Base-by-base conservation (phyloP, 2,113 vertebrate species). In the Buteo buteo region DNA sequence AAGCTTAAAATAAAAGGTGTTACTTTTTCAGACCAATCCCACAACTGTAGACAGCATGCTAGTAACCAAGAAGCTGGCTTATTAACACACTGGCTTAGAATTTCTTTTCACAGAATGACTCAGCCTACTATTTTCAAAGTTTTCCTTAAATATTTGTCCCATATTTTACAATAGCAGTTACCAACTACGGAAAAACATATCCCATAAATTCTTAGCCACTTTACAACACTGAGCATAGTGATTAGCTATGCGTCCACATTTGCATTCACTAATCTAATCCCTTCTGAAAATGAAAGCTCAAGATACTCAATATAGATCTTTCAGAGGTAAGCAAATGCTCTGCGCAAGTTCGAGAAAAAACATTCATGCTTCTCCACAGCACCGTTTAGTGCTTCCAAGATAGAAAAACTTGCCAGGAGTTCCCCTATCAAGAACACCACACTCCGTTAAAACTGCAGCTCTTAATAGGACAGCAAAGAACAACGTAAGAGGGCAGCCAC, bases 41-140 rank as follows among this genome's bases (percentile, higher is more conserved):
- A 88, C 72, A 93, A 86, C 79, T 93, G 80, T 3, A 88, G 44
- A 73, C 70, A 94, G 45, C 66, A 44, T 1, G n/a, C 45, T 49
- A 69, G 49, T 72, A 94, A 91, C 58, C 91, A 90, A 89, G 38
- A 93, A 66, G 36, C 58, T 69, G 58, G 36, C 42, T 91, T 82
- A 93, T 96, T 91, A 94, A 32, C 93, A 95, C 82, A 87, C 24
- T 15, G 9, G 54, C 82, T 93, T 69, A 24, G 73, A 31, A 45
- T 80, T 95, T 94, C 82, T 86, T 78, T 86, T 92, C 67, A 70
- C 62, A 36, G 87, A 94, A 85, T 95, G 94, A 97, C 94, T 97
- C 94, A 95, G 95, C 96, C 94, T 94, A 49, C 95, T 97, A 95
- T 96, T 97, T 95, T 91, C 93, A 77, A 96, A 93, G 57, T 95